phyloP scores from a whole-genome alignment of 2,888 invertebrate genomes.

The Zelleria hepariella region DNA sequence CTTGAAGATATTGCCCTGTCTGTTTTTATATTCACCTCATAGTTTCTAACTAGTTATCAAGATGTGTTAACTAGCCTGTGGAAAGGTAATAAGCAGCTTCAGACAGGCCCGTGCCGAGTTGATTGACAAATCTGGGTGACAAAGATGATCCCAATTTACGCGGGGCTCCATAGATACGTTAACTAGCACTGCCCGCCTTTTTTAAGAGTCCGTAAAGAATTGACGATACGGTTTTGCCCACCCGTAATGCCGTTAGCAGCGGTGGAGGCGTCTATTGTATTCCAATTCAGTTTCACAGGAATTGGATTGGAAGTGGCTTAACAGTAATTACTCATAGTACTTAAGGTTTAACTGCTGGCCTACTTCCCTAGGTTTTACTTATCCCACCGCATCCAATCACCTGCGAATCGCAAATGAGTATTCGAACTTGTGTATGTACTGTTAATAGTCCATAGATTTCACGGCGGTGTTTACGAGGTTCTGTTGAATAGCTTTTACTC shows the following conservation, averaged over 20 bases:
- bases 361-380: background rate
- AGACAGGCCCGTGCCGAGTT: constrained; percentile 23
- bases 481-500: constrained; percentile 28
- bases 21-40: background rate
- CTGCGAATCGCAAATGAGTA: background rate
- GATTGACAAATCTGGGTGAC: constrained; percentile 39
- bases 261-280: background rate
- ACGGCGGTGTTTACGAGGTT: constrained; percentile 32
- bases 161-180: background rate
- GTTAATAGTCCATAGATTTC: constrained; percentile 48
- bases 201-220: background rate
- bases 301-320: background rate
- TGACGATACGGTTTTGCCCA: background rate
- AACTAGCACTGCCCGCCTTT: background rate
- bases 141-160: background rate
- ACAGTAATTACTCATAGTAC: background rate
- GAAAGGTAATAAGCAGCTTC: constrained; percentile 12
- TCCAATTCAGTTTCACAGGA: background rate
- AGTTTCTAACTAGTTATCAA: constrained; percentile 20
- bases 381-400: background rate
- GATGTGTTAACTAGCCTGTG: constrained; percentile 45
- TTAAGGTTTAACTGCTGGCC: background rate
- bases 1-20: background rate
- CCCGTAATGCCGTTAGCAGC: background rate
- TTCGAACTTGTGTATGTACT: constrained; percentile 27